Evolutionary conservation across 2,888 invertebrate genomes (phyloP).

Genomic region (Clivina fossor): DNA sequence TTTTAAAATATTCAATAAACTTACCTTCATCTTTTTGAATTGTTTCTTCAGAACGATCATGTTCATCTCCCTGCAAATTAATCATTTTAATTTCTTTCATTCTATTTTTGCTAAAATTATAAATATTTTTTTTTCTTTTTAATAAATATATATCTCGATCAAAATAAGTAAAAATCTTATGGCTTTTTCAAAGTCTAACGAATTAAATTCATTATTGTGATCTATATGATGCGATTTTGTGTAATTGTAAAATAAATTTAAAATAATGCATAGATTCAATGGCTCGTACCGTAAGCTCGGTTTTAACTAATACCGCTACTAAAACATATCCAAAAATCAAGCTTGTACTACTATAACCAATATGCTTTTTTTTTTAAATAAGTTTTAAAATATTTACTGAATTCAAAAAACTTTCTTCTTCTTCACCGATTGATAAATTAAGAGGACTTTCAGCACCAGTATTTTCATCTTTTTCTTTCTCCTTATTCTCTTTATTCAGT

Average conservation of each 20-base stretch:
- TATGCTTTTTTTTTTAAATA: no score
- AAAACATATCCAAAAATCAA: no score
- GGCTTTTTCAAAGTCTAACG: no score
- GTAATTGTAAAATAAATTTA: not conserved
- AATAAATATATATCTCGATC: no score
- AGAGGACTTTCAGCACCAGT: constrained; percentile 66
- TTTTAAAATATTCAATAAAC: constrained; percentile 2
- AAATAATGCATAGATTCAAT: no score
- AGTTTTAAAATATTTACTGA: constrained; percentile 67
- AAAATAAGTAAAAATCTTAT: no score
- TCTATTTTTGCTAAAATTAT: no score
- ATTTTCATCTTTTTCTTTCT: constrained; percentile 39
- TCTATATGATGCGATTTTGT: constrained; percentile 43
- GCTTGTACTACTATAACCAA: no score
- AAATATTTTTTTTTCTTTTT: no score
- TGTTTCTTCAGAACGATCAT: not conserved
- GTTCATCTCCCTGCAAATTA: constrained; percentile 23
- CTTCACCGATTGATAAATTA: constrained; percentile 78
- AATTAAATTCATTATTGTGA: constrained; percentile 19
- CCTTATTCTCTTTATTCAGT: constrained; percentile 35
- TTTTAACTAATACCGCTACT: no score
- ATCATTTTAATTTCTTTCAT: not conserved
- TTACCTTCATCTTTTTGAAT: constrained; percentile 13
- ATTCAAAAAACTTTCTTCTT: constrained; percentile 73
- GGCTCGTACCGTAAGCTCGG: no score